phyloP scores from a whole-genome alignment of 2,888 invertebrate genomes.

The Rhagonycha fulva region DNA sequence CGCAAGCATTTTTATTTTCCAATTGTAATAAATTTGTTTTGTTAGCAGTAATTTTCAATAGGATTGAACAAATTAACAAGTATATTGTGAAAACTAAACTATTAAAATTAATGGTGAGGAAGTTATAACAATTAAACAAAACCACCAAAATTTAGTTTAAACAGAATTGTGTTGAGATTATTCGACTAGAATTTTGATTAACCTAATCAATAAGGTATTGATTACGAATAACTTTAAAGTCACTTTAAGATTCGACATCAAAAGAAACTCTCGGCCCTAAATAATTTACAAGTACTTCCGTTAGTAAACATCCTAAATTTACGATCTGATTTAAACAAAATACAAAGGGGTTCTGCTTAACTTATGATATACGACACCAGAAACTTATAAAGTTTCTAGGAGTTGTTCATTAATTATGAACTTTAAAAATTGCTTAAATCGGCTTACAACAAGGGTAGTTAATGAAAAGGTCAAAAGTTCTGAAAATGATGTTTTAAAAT shows the following conservation, averaged over 20 bases:
- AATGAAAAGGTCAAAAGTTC: not conserved
- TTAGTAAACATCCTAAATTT: not conserved
- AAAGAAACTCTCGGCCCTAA: not conserved
- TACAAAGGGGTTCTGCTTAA: not conserved
- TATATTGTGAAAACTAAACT: not conserved
- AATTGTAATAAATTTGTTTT: not conserved
- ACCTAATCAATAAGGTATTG: not conserved
- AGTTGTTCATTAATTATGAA: not conserved
- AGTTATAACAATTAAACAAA: not conserved
- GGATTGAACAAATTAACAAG: not conserved
- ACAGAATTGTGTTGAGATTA: not conserved
- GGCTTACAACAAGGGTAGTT: not conserved
- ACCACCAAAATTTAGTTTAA: not conserved
- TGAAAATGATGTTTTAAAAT: not conserved
- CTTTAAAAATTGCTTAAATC: not conserved
- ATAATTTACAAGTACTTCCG: not conserved
- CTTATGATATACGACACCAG: not conserved
- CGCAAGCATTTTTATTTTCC: not conserved
- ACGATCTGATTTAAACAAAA: not conserved
- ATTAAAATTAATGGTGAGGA: not conserved
- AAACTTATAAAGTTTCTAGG: not conserved
- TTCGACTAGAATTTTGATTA: not conserved
- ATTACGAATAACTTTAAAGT: not conserved
- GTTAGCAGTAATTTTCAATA: not conserved
- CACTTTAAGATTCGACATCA: not conserved